phyloP scores from a whole-genome alignment of 2,113 vertebrate species.

The Indicator indicator region DNA sequence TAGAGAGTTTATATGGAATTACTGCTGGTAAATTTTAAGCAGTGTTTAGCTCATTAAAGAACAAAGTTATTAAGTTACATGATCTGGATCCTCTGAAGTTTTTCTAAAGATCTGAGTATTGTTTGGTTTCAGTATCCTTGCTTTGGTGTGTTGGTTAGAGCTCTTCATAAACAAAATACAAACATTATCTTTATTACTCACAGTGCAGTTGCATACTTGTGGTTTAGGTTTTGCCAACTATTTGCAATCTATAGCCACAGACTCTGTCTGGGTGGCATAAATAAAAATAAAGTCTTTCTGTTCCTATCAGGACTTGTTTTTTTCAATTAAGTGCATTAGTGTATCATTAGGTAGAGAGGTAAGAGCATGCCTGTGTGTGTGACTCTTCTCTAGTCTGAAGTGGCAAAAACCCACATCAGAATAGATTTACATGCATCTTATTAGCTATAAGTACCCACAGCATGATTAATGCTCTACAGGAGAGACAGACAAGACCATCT shows the following conservation, averaged over 20 bases:
- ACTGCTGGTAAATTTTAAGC: constrained; percentile 42
- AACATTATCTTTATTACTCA: constrained; percentile 69
- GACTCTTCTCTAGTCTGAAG: constrained; percentile 11
- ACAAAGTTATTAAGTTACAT: constrained; percentile 42
- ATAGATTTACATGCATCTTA: constrained; percentile 1
- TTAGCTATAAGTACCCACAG: constrained; percentile 30
- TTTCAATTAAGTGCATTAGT: constrained; percentile 26
- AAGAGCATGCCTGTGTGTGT: neutral
- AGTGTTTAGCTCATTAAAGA: constrained; percentile 50
- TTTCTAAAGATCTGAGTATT: constrained; percentile 43
- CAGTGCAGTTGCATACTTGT: constrained; percentile 60
- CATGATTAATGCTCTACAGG: constrained; percentile 41
- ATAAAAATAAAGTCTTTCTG: constrained; percentile 64
- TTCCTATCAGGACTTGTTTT: constrained; percentile 61
- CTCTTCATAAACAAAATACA: constrained; percentile 68
- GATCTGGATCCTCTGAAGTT: constrained; percentile 46
- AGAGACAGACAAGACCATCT: neutral
- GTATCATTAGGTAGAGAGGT: constrained; percentile 36
- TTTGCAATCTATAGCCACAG: constrained; percentile 68
- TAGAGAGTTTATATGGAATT: neutral
- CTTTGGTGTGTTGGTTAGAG: constrained; percentile 57
- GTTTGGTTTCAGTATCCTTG: constrained; percentile 50
- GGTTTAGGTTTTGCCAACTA: constrained; percentile 70
- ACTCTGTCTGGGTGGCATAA: constrained; percentile 66
- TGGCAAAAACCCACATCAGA: constrained; percentile 43